Evolutionary conservation across 2,113 vertebrate genomes (phyloP).

Genomic region (Poeciliopsis retropinna): DNA sequence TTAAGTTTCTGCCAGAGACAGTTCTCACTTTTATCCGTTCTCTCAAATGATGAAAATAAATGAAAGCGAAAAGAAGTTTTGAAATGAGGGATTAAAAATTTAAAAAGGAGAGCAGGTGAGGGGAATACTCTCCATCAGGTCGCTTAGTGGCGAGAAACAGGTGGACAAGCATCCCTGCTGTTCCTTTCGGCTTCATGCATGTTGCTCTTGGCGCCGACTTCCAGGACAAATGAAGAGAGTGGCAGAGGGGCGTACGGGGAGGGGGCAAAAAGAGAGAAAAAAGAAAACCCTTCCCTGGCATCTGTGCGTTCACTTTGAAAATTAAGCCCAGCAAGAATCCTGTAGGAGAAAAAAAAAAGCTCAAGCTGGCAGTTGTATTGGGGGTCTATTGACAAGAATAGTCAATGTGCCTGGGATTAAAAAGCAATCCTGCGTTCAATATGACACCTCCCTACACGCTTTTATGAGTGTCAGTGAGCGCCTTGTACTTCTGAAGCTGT

Average conservation of each 20-base stretch:
- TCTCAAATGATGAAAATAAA: slow-evolving; percentile 25
- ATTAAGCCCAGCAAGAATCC: slow-evolving; percentile 84
- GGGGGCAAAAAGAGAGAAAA: slow-evolving; percentile 25
- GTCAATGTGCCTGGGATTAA: slow-evolving; percentile 83
- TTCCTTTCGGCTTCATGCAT: slow-evolving; percentile 74
- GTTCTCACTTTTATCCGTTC: slow-evolving; percentile 9
- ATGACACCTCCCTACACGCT: slow-evolving; percentile 78
- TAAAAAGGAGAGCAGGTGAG: slow-evolving; percentile 45
- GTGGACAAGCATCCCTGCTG: slow-evolving; percentile 67
- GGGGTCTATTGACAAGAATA: slow-evolving; percentile 83
- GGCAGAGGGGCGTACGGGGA: slow-evolving; percentile 34
- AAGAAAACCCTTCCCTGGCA: slow-evolving; percentile 77
- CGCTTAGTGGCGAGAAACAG: slow-evolving; percentile 64
- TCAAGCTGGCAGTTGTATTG: slow-evolving; percentile 84
- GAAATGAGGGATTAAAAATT: slow-evolving; percentile 24
- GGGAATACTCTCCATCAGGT: slow-evolving; percentile 59
- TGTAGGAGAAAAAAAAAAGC: slow-evolving; percentile 72
- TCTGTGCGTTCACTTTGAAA: slow-evolving; percentile 84
- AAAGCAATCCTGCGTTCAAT: slow-evolving; percentile 82
- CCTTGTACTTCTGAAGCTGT: slow-evolving; percentile 79
- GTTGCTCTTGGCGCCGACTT: slow-evolving; percentile 77
- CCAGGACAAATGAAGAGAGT: slow-evolving; percentile 62
- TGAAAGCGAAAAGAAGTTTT: background rate
- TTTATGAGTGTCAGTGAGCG: slow-evolving; percentile 76
- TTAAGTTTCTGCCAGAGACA: slow-evolving; percentile 14